A percentile compares a stretch with the other conserved stretches of the same genome.
These are phyloP conservation scores for Trigoniulus corallinus DNA, from an alignment of 1,140 invertebrate genomes.

Conservation along the genomic window DNA sequence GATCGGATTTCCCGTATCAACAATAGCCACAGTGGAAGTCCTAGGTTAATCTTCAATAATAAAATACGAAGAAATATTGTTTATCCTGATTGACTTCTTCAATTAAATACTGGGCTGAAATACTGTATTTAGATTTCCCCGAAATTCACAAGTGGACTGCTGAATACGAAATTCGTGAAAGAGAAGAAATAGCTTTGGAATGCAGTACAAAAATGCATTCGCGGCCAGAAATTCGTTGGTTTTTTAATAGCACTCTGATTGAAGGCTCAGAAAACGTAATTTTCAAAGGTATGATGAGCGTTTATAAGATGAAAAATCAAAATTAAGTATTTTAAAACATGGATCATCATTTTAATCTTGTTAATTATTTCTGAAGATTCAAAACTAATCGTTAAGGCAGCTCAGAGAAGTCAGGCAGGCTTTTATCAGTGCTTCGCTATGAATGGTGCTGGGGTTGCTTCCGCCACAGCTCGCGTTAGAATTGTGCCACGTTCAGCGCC, in stretches of 20 bases:
- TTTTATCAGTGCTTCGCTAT: constrained; percentile 75
- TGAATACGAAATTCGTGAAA: background rate
- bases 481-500: constrained; percentile 7
- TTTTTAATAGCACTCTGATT: constrained; percentile 4
- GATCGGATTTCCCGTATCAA: constrained; percentile 15
- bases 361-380: too few species aligned
- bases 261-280: too few species aligned
- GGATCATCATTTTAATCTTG: too few species aligned
- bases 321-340: too few species aligned
- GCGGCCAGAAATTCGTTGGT: background rate
- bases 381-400: background rate
- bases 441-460: constrained; percentile 53
- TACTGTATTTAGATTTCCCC: background rate
- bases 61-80: too few species aligned
- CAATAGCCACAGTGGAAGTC: constrained; percentile 18
- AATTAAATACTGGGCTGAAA: too few species aligned
- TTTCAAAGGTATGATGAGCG: too few species aligned
- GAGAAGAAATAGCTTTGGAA: constrained; percentile 1
- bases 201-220: background rate
- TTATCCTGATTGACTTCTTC: too few species aligned
- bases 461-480: constrained; percentile 11
- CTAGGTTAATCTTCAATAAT: constrained; percentile 21
- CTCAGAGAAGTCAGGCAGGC: constrained; percentile 54
- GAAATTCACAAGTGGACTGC: background rate
- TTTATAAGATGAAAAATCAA: too few species aligned